Evolutionary conservation across 2,888 invertebrate genomes (phyloP).

Genomic region (Pachliopta kotzebuea): DNA sequence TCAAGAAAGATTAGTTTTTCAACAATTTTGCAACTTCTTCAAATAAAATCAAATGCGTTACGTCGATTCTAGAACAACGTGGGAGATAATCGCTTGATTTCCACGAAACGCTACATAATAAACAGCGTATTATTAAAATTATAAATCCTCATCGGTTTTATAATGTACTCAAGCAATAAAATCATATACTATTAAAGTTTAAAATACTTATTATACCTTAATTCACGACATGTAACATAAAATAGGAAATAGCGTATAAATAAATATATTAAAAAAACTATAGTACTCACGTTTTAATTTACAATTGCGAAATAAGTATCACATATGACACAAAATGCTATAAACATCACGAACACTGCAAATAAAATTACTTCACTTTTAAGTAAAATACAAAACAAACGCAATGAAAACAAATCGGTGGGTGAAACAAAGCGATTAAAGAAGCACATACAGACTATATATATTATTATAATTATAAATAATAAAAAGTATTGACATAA

Average conservation of each 20-base stretch:
- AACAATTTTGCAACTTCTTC: neutral
- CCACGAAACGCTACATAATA: neutral
- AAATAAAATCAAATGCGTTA: neutral
- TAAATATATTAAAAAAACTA: neutral
- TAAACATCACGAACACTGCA: constrained; percentile 32
- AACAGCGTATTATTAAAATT: neutral
- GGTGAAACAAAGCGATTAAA: constrained; percentile 28
- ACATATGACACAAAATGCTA: constrained; percentile 31
- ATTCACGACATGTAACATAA: neutral
- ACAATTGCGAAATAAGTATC: constrained; percentile 30
- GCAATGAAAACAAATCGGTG: constrained; percentile 24
- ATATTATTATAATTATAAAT: constrained; percentile 23
- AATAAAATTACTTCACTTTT: constrained; percentile 27
- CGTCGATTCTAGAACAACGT: constrained; percentile 1
- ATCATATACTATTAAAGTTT: neutral
- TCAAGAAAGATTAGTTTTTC: neutral
- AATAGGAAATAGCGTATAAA: neutral
- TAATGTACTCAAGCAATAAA: neutral
- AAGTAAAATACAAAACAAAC: constrained; percentile 30
- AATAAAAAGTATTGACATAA: constrained; percentile 33
- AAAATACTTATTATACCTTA: neutral
- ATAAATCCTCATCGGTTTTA: neutral
- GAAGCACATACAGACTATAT: constrained; percentile 24
- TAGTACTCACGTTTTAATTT: constrained; percentile 38
- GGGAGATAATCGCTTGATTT: neutral